phyloP scores from a whole-genome alignment of 1,140 invertebrate genomes.

The Spodoptera litura region DNA sequence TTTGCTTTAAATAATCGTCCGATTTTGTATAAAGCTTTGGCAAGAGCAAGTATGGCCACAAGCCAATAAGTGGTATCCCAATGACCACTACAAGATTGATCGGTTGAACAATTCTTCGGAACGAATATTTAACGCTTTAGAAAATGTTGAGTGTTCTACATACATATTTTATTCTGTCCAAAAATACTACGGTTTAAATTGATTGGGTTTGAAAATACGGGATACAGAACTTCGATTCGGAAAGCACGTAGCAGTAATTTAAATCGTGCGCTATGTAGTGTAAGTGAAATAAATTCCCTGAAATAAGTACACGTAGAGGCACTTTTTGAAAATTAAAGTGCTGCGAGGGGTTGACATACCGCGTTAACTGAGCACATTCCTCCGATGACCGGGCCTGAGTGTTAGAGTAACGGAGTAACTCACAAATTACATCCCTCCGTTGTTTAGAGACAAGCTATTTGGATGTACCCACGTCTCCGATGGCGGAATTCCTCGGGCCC shows the following conservation, averaged over 20 bases:
- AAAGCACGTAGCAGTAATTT: not conserved
- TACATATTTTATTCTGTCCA: not conserved
- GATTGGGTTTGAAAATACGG: too few species aligned
- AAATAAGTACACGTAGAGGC: constrained; percentile 20
- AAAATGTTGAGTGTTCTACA: not conserved
- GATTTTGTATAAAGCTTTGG: constrained; percentile 14
- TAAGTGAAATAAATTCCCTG: not conserved
- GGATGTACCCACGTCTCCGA: constrained; percentile 66
- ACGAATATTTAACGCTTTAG: not conserved
- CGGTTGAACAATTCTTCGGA: constrained; percentile 8
- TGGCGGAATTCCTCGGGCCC: constrained; percentile 61
- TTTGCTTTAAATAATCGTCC: constrained; percentile 1
- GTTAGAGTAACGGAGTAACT: constrained; percentile 54
- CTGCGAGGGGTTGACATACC: constrained; percentile 40
- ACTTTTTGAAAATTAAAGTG: constrained; percentile 40
- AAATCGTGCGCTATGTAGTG: not conserved
- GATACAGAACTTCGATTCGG: too few species aligned
- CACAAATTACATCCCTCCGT: constrained; percentile 65
- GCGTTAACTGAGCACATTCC: constrained; percentile 61
- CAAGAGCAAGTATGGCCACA: constrained; percentile 31
- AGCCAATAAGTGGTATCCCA: constrained; percentile 41
- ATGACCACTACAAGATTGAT: constrained; percentile 29
- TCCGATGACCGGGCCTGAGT: constrained; percentile 54
- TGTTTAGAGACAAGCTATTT: constrained; percentile 68
- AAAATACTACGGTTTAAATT: too few species aligned